Evolutionary conservation across 2,888 invertebrate species (phyloP), one percentile per base, ranked within the genome.

Genomic region (Sinelater perroti): DNA sequence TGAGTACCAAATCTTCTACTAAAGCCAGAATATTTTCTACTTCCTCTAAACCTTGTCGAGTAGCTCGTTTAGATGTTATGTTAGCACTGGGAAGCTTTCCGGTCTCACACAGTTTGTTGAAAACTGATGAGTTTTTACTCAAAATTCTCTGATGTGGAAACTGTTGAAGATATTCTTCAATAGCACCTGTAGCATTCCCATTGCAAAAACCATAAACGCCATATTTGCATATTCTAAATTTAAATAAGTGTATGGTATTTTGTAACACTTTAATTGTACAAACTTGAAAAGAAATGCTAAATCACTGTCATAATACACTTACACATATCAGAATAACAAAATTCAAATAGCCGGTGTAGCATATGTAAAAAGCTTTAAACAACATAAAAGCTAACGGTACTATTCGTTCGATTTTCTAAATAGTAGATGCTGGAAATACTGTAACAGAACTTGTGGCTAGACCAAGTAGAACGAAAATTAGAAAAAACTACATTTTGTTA

Each of bases 81-180:
- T 53, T 56, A 47, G 24, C 36, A 57, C 47, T 57, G 33, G 53
- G 56, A 21, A 57, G 24, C 14, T 28, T 51, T 33, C 33, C 57
- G 46, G 57, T 57, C 46, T 57, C 46, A 10, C 52, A 53, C 30
- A 57, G 36, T 46, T 57, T 51, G 56, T 52, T 56, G 24, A 56
- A 52, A 44, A 56, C 46, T 35, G 30, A 52, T 46, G 47, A 3
- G 10, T 46, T 57, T 46, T 26, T 38, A 54, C 40, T 17, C 2
- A 38, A 56, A 56, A n/a, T 8, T 59, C 60, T 56, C 17, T 44
- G 56, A 56, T 60, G 42, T 42, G 52, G 53, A 53, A 60, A 60
- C 35, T 49, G 55, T 57, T 45, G 40, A 52, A 47, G 52, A 52
- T 60, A 60, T 61, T 63, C 54, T 60, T 53, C 45, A 56, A 56